Percentiles rank a stretch among this genome's conserved stretches.
phyloP scores from a whole-genome alignment of 2,888 invertebrate species.

The Drosophila monieri region DNA sequence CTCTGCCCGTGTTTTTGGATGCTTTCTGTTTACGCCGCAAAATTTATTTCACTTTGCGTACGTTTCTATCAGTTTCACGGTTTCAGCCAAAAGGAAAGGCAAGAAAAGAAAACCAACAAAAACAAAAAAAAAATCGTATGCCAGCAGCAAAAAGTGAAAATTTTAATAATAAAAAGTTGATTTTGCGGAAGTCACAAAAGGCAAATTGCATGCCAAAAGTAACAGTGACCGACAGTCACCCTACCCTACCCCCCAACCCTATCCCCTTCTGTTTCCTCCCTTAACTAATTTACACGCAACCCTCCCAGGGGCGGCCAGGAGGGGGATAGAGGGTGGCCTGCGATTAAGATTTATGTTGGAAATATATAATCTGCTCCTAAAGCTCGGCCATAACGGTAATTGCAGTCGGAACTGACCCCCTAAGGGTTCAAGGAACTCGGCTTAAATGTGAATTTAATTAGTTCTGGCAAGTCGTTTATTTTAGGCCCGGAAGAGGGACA shows the following conservation, averaged over 20 bases:
- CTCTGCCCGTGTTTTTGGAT: conserved; percentile 47
- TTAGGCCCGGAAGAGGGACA: background rate
- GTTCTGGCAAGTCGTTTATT: background rate
- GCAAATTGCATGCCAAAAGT: conserved; percentile 70
- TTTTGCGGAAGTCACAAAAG: conserved; percentile 75
- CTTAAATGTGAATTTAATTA: conserved; percentile 27
- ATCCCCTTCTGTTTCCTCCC: conserved; percentile 1
- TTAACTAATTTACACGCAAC: conserved; percentile 35
- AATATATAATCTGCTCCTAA: conserved; percentile 34
- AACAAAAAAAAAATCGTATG: conserved; percentile 1
- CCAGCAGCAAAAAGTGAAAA: conserved; percentile 65
- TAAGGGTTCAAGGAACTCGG: conserved; percentile 32
- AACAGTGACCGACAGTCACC: conserved; percentile 12
- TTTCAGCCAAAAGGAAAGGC: conserved; percentile 32
- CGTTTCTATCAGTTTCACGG: conserved; percentile 65
- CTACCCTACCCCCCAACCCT: conserved; percentile 1
- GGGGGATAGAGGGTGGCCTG: conserved; percentile 25
- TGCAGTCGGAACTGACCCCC: conserved; percentile 42
- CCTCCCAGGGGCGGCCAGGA: background rate
- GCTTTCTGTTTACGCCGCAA: conserved; percentile 75
- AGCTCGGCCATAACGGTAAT: conserved; percentile 28
- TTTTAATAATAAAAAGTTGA: conserved; percentile 65
- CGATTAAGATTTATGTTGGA: conserved; percentile 71
- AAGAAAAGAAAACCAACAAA: conserved; percentile 14
- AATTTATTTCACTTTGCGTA: conserved; percentile 78